phyloP scores from a whole-genome alignment of 2,113 vertebrate species.

The Stigmatopora argus region DNA sequence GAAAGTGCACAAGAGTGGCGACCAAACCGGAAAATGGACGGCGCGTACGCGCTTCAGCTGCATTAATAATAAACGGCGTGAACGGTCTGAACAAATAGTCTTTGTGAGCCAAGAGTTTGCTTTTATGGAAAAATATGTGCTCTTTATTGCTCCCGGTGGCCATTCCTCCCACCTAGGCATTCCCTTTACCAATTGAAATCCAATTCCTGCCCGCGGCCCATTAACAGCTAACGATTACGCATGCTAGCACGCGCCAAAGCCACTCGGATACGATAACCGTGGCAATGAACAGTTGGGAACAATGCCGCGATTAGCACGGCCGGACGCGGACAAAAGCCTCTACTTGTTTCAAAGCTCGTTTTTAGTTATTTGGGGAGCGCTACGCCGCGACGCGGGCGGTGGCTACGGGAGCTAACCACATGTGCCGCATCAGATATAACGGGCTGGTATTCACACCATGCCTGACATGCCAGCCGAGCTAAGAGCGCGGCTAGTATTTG shows the following conservation, averaged over 20 bases:
- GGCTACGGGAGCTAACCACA: conserved; percentile 32
- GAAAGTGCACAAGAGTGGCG: not conserved
- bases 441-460: conserved; percentile 29
- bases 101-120: not conserved
- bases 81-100: not conserved
- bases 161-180: not conserved
- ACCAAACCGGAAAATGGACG: not conserved
- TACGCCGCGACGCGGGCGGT: conserved; percentile 30
- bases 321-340: conserved; percentile 33
- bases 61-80: not conserved
- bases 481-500: conserved; percentile 1
- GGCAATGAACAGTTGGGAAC: conserved; percentile 14
- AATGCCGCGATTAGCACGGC: conserved; percentile 45
- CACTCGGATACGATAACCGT: conserved; percentile 7
- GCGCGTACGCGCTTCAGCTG: conserved; percentile 4
- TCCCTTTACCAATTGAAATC: not conserved
- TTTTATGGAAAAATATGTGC: not conserved
- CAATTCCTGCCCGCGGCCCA: not conserved
- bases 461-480: conserved; percentile 17
- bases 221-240: conserved; percentile 7
- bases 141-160: not conserved
- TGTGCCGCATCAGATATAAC: conserved; percentile 31
- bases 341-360: conserved; percentile 43
- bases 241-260: conserved; percentile 1
- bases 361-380: conserved; percentile 47